A percentile compares a stretch with the other conserved stretches of the same genome.
Evolutionary conservation across 1,140 invertebrate genomes (phyloP).

Genomic region (Phthorimaea operculella): DNA sequence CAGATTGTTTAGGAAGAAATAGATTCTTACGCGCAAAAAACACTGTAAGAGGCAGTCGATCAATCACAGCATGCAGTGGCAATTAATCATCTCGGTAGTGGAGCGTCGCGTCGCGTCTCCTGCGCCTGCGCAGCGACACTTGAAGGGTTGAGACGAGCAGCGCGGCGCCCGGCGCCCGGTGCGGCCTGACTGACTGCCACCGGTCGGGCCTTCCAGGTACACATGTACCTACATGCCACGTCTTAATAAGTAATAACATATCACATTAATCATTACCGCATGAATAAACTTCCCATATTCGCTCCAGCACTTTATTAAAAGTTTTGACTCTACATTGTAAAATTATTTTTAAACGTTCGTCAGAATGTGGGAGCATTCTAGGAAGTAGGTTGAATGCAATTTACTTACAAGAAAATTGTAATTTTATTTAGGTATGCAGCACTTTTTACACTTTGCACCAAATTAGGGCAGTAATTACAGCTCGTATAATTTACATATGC

Average conservation of each 20-base stretch:
- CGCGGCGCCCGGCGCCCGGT: constrained; percentile 8
- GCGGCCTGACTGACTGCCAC: neutral
- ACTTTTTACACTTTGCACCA: no score
- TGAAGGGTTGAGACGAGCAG: constrained; percentile 14
- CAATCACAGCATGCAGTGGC: constrained; percentile 38
- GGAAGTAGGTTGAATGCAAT: constrained; percentile 15
- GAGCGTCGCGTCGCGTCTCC: constrained; percentile 20
- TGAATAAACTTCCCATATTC: neutral
- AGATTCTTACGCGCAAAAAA: constrained; percentile 19
- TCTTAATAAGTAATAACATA: neutral
- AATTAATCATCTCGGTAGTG: constrained; percentile 54
- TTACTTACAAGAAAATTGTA: constrained; percentile 22
- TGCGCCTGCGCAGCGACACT: constrained; percentile 19
- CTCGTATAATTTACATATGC: no score
- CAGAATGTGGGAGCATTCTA: no score
- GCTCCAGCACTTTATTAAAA: neutral
- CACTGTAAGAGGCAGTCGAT: constrained; percentile 38
- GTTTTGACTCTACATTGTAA: no score
- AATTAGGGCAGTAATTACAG: no score
- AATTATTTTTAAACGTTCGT: no score
- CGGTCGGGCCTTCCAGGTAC: neutral
- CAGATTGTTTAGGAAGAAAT: constrained; percentile 16
- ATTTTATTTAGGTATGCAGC: no score
- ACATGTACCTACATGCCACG: neutral
- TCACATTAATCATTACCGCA: constrained; percentile 16